These are phyloP conservation scores for Zoroaster sp. DNA, from an alignment of 53 echinoderm and acorn worm genomes.

Conservation along the genomic window DNA sequence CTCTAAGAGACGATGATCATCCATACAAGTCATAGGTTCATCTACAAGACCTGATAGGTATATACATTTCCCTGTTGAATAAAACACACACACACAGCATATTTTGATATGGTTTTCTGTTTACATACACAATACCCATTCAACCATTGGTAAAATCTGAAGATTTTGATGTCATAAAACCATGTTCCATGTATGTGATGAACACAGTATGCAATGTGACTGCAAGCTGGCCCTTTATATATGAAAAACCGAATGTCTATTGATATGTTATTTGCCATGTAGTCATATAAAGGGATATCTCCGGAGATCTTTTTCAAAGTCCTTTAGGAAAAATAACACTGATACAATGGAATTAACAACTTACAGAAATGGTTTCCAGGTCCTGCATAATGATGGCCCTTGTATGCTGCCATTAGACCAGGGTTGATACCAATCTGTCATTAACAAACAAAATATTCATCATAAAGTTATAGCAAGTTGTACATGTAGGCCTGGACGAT, in stretches of 20 bases:
- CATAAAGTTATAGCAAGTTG: too few species aligned
- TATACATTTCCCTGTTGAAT: constrained; percentile 91
- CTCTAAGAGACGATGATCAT: constrained; percentile 84
- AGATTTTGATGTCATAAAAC: too few species aligned
- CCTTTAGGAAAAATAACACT: too few species aligned
- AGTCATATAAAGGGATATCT: too few species aligned
- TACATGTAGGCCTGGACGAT: neutral
- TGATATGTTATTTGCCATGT: too few species aligned
- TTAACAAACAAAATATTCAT: neutral
- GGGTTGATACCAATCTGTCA: constrained; percentile 97
- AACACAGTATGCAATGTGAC: too few species aligned
- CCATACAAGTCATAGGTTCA: constrained; percentile 97
- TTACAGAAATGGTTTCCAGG: constrained; percentile 99
- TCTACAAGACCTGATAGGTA: constrained; percentile 91
- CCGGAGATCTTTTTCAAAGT: too few species aligned
- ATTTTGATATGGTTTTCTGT: too few species aligned
- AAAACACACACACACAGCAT: too few species aligned
- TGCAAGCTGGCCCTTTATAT: too few species aligned
- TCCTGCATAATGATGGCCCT: constrained; percentile 99
- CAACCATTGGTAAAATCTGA: neutral
- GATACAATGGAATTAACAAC: constrained; percentile 38
- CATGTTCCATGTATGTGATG: too few species aligned
- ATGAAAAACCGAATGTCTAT: too few species aligned
- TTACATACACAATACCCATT: neutral
- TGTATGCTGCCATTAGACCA: constrained; percentile 98